phyloP scores from a whole-genome alignment of 2,113 vertebrate species.

The Platysternon megacephalum region DNA sequence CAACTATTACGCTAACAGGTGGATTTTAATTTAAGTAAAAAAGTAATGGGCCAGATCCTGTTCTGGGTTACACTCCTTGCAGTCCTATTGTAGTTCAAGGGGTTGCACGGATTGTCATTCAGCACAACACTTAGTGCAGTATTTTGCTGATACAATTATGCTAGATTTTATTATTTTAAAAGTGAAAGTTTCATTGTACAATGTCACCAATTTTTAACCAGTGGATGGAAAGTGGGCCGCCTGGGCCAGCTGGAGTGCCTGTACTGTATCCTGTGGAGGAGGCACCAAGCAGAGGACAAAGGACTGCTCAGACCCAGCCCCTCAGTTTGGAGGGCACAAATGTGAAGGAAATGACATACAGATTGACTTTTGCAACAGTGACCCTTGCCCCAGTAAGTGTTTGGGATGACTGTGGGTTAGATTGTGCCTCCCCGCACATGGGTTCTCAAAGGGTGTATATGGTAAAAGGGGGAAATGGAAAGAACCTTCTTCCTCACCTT shows the following conservation, averaged over 20 bases:
- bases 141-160: background rate
- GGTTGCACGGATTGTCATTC: background rate
- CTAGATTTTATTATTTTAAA: background rate
- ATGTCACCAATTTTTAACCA: conserved; percentile 46
- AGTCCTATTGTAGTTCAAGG: background rate
- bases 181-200: background rate
- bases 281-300: conserved; percentile 89
- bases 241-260: conserved; percentile 93
- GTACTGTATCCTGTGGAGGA: conserved; percentile 92
- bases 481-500: background rate
- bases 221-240: conserved; percentile 93
- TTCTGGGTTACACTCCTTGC: background rate
- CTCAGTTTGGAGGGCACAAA: conserved; percentile 85
- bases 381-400: conserved; percentile 92
- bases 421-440: background rate
- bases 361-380: conserved; percentile 93
- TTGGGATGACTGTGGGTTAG: background rate
- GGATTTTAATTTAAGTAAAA: background rate
- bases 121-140: fast-evolving
- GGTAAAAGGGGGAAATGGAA: background rate
- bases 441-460: background rate
- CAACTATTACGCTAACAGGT: background rate
- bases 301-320: conserved; percentile 88
- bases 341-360: conserved; percentile 92
- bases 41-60: background rate